Evolutionary conservation across 2,888 invertebrate genomes (phyloP), one percentile per base, ranked within the genome.

Genomic region (Cataglyphis albicans): DNA sequence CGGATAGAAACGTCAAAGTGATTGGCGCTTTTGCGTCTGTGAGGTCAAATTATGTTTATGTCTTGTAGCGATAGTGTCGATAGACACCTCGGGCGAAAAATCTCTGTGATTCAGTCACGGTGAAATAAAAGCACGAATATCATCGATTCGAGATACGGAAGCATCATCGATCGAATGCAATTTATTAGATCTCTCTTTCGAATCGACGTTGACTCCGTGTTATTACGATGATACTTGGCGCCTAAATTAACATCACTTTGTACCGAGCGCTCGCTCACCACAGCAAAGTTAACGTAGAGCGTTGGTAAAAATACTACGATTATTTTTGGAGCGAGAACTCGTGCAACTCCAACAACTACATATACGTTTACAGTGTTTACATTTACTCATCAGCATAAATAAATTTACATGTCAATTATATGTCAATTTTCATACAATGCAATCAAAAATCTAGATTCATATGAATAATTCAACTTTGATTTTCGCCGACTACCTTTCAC

Each of bases 221-320:
- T 21, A 38, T 21, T 38, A 38, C 15, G 63, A 65, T n/a, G 68
- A 84, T 63, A 63, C 82, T 83, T 81, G 73, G 18, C 85, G 83
- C 52, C 68, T 83, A 90, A 52, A 90, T 89, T 90, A 90, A 88
- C 85, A 83, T 84, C 87, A 92, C 90, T 92, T 90, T 90, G 88
- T 76, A 88, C 78, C 35, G 35, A 35, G 86, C 84, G 84, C 29
- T 44, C 73, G 78, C 67, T 64, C 67, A 73, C 87, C 87, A 82
- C 80, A 67, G 76, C 86, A 44, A 88, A 89, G 88, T 86, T 87
- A 87, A 88, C 89, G 87, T 89, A 89, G 91, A 90, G 91, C 85
- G 87, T 90, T 86, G 92, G 90, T 93, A 94, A 94, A 94, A 94
- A 94, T 94, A 94, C 91, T 87, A 88, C 52, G 87, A 88, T 91